Percentiles rank a stretch among this genome's conserved stretches.
phyloP scores from a whole-genome alignment of 1,140 invertebrate species.

The Venturia canescens region DNA sequence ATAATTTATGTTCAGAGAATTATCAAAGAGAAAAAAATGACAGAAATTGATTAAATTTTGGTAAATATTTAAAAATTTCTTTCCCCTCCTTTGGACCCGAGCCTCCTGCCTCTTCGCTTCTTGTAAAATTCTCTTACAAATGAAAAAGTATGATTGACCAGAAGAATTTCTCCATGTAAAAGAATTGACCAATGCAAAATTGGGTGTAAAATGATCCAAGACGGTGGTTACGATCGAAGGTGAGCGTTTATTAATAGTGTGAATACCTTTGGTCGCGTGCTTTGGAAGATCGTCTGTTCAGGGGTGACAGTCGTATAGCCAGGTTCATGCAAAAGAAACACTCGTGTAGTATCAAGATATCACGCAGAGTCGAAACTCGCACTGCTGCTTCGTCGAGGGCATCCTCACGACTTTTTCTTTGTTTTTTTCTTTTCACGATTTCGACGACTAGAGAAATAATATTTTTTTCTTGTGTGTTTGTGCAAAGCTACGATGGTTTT shows the following conservation, averaged over 20 bases:
- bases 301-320: conserved; percentile 66
- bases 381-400: background rate
- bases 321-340: conserved; percentile 75
- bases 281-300: conserved; percentile 70
- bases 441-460: background rate
- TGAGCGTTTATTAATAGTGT: conserved; percentile 63
- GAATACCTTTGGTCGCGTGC: conserved; percentile 72
- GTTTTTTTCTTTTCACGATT: conserved; percentile 22
- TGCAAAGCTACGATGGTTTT: background rate
- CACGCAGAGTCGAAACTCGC: background rate
- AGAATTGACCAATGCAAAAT: too few relatives aligned
- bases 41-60: too few relatives aligned
- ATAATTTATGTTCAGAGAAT: too few relatives aligned
- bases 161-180: too few relatives aligned
- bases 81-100: too few relatives aligned
- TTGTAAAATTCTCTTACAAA: too few relatives aligned
- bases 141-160: too few relatives aligned
- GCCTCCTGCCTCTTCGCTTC: too few relatives aligned
- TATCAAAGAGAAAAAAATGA: too few relatives aligned
- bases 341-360: conserved; percentile 62
- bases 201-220: conserved; percentile 51
- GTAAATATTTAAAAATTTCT: too few relatives aligned
- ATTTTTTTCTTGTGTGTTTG: background rate
- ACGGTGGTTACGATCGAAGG: conserved; percentile 50
- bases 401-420: conserved; percentile 19